Percentiles rank a stretch among this genome's conserved stretches.
phyloP scores from a whole-genome alignment of 1,140 invertebrate genomes.

The Elysia chlorotica region DNA sequence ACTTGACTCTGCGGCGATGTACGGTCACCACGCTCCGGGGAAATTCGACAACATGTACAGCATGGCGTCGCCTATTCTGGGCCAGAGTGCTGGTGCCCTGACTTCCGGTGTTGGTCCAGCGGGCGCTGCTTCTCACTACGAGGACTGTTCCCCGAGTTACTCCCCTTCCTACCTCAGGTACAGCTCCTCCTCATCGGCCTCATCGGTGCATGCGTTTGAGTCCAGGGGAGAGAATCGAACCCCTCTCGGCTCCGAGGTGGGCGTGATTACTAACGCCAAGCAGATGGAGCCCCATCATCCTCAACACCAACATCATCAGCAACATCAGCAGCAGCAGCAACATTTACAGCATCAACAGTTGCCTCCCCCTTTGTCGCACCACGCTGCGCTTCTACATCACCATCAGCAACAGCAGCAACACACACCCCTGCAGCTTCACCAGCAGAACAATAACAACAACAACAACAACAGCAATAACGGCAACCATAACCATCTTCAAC shows the following conservation, averaged over 20 bases:
- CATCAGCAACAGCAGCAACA: not conserved
- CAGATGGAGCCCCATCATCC: constrained; percentile 1
- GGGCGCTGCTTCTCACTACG: not conserved
- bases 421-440: not conserved
- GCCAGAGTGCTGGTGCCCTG: not conserved
- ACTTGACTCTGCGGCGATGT: not conserved
- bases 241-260: constrained; percentile 11
- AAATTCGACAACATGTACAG: not conserved
- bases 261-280: not conserved
- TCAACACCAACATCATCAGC: constrained; percentile 16
- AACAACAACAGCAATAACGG: constrained; percentile 4
- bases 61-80: too few species aligned
- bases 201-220: too few species aligned
- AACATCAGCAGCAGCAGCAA: constrained; percentile 12
- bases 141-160: not conserved
- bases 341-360: constrained; percentile 20
- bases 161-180: constrained; percentile 14
- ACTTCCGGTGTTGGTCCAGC: not conserved
- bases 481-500: too few species aligned
- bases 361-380: not conserved
- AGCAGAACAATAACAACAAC: constrained; percentile 1
- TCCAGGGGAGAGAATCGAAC: constrained; percentile 19
- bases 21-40: not conserved
- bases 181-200: too few species aligned
- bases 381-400: not conserved